Evolutionary conservation across 2,888 invertebrate species (phyloP).

Genomic region (Eumacrocentrus americanus): DNA sequence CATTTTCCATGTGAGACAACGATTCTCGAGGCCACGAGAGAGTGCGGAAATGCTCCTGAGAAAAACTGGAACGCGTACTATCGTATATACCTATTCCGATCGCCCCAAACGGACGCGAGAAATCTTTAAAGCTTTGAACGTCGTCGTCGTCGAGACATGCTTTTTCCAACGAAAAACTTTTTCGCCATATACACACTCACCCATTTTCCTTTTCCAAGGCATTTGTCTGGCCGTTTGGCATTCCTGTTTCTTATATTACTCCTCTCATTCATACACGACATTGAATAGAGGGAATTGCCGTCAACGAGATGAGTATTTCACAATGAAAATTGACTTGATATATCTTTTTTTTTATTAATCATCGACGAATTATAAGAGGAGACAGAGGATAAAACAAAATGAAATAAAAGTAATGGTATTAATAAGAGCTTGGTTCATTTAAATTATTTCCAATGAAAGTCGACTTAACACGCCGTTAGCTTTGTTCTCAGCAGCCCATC

Average conservation of each 20-base stretch:
- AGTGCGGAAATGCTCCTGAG: conserved; percentile 27
- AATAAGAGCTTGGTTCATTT: too few species aligned
- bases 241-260: conserved; percentile 3
- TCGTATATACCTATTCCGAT: conserved; percentile 8
- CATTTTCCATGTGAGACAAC: conserved; percentile 29
- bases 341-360: too few species aligned
- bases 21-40: conserved; percentile 28
- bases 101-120: conserved; percentile 22
- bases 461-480: too few species aligned
- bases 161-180: conserved; percentile 25
- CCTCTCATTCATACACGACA: too few species aligned
- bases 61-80: conserved; percentile 17
- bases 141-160: conserved; percentile 1
- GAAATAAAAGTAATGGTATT: too few species aligned
- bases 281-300: too few species aligned
- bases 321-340: too few species aligned
- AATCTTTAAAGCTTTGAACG: conserved; percentile 24
- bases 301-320: too few species aligned
- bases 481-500: too few species aligned
- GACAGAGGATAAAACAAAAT: too few species aligned
- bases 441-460: too few species aligned
- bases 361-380: too few species aligned
- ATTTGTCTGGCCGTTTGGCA: conserved; percentile 20
- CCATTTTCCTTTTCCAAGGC: conserved; percentile 1
- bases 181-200: conserved; percentile 11